Conservation (phyloP, 2,797 vertebrate genomes). For the Steatocranus sp. region DNA sequence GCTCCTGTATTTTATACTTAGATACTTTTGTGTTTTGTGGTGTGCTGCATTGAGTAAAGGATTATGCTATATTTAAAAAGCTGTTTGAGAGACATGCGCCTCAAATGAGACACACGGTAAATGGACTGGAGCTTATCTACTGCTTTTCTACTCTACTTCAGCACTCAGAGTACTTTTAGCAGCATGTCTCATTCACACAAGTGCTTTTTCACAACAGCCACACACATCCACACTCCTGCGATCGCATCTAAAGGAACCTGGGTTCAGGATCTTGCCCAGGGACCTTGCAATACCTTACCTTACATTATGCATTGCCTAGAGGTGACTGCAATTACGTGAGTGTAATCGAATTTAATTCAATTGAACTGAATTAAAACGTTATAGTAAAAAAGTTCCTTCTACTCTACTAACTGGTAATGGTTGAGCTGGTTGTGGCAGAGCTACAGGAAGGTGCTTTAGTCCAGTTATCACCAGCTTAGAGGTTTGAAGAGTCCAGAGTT, state of each 20-base stretch:
- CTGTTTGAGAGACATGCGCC: neutral
- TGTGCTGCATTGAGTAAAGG: neutral
- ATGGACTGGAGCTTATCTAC: neutral
- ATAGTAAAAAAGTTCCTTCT: neutral
- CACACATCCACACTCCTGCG: neutral
- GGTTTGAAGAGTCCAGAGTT: neutral
- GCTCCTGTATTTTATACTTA: neutral
- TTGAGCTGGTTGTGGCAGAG: neutral
- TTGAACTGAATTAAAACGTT: rapidly evolving
- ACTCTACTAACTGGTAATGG: neutral
- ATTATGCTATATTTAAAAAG: neutral
- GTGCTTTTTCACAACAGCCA: neutral
- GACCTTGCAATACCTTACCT: neutral
- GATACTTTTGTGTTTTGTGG: neutral
- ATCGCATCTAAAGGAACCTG: neutral
- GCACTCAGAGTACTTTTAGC: neutral
- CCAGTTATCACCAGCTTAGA: neutral
- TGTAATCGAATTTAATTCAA: rapidly evolving
- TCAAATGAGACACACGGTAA: neutral
- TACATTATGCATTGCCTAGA: rapidly evolving
- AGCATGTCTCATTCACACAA: neutral
- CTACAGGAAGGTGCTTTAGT: neutral
- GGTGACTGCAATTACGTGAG: neutral
- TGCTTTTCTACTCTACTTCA: neutral
- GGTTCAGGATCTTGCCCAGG: neutral